These are phyloP conservation scores for Anthonomus grandis DNA, from an alignment of 1,140 invertebrate species.

Conservation along the genomic window DNA sequence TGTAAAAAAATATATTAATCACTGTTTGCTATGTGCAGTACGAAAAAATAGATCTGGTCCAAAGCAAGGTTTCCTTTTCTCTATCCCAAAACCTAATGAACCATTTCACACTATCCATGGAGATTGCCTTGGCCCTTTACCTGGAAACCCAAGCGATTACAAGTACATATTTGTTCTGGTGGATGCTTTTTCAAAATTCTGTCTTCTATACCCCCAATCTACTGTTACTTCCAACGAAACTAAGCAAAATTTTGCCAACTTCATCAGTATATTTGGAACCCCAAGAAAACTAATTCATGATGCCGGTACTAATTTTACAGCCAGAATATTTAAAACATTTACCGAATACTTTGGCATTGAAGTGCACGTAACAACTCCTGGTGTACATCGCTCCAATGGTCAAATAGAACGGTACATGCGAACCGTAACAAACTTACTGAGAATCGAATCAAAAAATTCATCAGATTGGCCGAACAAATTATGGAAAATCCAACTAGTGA, in stretches of 20 bases:
- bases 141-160: neutral
- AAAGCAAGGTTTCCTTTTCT: neutral
- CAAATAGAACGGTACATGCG: conserved; percentile 12
- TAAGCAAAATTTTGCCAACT: neutral
- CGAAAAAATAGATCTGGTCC: conserved; percentile 23
- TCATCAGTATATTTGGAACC: conserved; percentile 1
- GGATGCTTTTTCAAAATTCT: conserved; percentile 7
- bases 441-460: too few relatives aligned
- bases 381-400: conserved; percentile 1
- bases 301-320: conserved; percentile 6
- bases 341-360: neutral
- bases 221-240: neutral
- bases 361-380: neutral
- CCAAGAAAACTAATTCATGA: conserved; percentile 6
- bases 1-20: conserved; percentile 37
- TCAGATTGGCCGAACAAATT: too few relatives aligned
- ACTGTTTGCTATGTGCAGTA: conserved; percentile 36
- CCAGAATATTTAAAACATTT: conserved; percentile 4
- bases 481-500: too few relatives aligned
- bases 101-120: conserved; percentile 17
- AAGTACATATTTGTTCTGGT: conserved; percentile 1
- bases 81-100: conserved; percentile 11
- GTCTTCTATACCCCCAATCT: neutral
- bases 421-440: conserved; percentile 6
- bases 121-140: conserved; percentile 5